phyloP scores from a whole-genome alignment of 1,140 invertebrate species.

The Saccostrea cuccullata region DNA sequence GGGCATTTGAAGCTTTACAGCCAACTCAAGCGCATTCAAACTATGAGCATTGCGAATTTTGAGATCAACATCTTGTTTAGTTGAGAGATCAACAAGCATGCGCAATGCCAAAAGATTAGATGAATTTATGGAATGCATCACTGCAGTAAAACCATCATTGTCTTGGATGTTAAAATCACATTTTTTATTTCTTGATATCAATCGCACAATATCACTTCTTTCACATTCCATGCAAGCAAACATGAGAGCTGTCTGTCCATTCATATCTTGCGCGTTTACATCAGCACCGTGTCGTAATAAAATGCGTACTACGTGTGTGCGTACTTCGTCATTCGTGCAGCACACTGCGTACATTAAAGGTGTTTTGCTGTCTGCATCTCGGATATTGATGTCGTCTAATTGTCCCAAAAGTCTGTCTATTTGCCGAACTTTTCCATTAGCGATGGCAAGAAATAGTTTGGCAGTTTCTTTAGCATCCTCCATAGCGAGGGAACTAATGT shows the following conservation, averaged over 20 bases:
- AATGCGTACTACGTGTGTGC: conserved; percentile 64
- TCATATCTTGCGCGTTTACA: conserved; percentile 93
- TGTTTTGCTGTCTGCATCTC: conserved; percentile 56
- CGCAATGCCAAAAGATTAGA: conserved; percentile 60
- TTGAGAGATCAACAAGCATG: conserved; percentile 51
- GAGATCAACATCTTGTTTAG: conserved; percentile 46
- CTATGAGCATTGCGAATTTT: conserved; percentile 57
- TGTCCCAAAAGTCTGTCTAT: conserved; percentile 38
- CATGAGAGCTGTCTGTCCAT: conserved; percentile 94
- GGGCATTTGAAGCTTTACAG: conserved; percentile 60
- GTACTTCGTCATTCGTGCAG: conserved; percentile 62
- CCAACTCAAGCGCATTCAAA: conserved; percentile 59
- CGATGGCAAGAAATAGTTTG: conserved; percentile 42
- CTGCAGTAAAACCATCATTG: conserved; percentile 79
- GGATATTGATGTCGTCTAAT: conserved; percentile 54
- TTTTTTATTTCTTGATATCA: conserved; percentile 87
- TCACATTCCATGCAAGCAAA: conserved; percentile 92
- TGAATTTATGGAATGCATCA: conserved; percentile 63
- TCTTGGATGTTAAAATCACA: conserved; percentile 90
- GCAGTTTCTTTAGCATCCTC: not conserved
- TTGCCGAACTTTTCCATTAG: conserved; percentile 46
- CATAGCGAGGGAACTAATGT: not conserved
- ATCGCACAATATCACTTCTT: conserved; percentile 88
- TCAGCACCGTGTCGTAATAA: conserved; percentile 84
- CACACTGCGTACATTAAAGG: conserved; percentile 66